A percentile compares a stretch with the other conserved stretches of the same genome.
phyloP scores from a whole-genome alignment of 1,140 invertebrate species.

The Aporrectodea caliginosa region DNA sequence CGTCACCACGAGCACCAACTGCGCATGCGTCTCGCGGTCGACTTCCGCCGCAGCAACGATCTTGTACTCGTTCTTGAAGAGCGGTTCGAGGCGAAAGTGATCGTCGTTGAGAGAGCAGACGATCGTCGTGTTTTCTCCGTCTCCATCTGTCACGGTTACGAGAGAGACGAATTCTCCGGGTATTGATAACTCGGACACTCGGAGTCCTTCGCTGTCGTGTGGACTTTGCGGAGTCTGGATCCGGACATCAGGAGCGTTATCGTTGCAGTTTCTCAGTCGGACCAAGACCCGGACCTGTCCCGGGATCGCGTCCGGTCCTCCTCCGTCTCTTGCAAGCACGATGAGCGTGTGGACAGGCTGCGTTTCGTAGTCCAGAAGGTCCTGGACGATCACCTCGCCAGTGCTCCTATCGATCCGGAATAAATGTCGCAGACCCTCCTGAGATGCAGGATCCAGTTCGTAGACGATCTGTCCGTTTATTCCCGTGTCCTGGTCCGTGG shows the following conservation, averaged over 20 bases:
- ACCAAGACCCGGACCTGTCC: slow-evolving; percentile 54
- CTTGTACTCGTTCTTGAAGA: slow-evolving; percentile 89
- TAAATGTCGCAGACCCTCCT: slow-evolving; percentile 4
- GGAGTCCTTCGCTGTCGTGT: not conserved
- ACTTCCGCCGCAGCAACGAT: slow-evolving; percentile 18
- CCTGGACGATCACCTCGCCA: slow-evolving; percentile 20
- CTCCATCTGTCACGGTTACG: slow-evolving; percentile 23
- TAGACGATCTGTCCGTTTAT: slow-evolving; percentile 60
- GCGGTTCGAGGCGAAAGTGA: slow-evolving; percentile 89
- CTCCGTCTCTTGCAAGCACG: slow-evolving; percentile 22
- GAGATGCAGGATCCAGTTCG: slow-evolving; percentile 64
- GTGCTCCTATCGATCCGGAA: slow-evolving; percentile 25
- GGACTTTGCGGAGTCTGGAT: not conserved
- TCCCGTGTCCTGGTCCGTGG: slow-evolving; percentile 53
- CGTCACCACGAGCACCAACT: slow-evolving; percentile 76
- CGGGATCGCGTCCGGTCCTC: slow-evolving; percentile 20
- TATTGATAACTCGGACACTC: slow-evolving; percentile 12
- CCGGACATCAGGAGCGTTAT: slow-evolving; percentile 44
- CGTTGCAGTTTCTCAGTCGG: slow-evolving; percentile 56
- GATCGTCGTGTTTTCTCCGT: not conserved
- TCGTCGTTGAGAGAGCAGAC: slow-evolving; percentile 71
- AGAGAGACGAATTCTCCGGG: slow-evolving; percentile 24
- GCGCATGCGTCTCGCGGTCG: slow-evolving; percentile 73
- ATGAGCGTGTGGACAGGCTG: slow-evolving; percentile 13
- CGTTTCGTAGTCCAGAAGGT: slow-evolving; percentile 27